Percentiles rank a stretch among this genome's conserved stretches.
Evolutionary conservation across 2,888 invertebrate species (phyloP).

Genomic region (Periphyllus acericola): DNA sequence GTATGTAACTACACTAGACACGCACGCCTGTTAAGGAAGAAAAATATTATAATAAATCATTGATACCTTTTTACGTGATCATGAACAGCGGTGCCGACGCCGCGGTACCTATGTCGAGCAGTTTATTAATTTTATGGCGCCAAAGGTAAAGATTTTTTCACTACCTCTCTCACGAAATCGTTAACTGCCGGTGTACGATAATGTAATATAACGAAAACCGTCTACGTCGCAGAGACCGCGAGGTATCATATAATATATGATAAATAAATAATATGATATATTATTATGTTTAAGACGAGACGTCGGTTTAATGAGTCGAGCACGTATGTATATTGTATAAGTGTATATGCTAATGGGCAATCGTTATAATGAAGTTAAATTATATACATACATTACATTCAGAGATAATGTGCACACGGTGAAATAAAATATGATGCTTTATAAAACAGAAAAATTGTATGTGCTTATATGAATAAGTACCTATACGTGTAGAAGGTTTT

Average conservation of each 20-base stretch:
- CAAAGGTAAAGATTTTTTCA: slow-evolving; percentile 22
- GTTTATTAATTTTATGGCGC: slow-evolving; percentile 41
- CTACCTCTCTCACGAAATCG: neutral
- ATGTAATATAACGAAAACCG: neutral
- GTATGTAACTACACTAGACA: too few species aligned
- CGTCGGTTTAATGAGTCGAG: neutral
- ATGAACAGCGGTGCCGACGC: neutral
- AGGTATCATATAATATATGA: too few species aligned
- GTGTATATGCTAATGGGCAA: neutral
- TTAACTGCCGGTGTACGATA: too few species aligned
- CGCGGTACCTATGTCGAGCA: neutral
- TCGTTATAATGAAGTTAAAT: neutral
- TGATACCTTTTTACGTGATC: neutral
- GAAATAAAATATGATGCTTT: neutral
- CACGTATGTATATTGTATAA: too few species aligned
- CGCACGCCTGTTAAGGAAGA: neutral
- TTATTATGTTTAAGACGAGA: neutral
- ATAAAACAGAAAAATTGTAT: neutral
- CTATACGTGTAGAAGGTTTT: neutral
- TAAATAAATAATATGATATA: neutral
- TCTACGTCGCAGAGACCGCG: too few species aligned
- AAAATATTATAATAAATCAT: neutral
- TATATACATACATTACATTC: too few species aligned
- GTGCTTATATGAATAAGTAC: slow-evolving; percentile 11
- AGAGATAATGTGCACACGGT: neutral